Evolutionary conservation across 2,797 vertebrate genomes (phyloP).

Genomic region (Allochrocebus solatus): DNA sequence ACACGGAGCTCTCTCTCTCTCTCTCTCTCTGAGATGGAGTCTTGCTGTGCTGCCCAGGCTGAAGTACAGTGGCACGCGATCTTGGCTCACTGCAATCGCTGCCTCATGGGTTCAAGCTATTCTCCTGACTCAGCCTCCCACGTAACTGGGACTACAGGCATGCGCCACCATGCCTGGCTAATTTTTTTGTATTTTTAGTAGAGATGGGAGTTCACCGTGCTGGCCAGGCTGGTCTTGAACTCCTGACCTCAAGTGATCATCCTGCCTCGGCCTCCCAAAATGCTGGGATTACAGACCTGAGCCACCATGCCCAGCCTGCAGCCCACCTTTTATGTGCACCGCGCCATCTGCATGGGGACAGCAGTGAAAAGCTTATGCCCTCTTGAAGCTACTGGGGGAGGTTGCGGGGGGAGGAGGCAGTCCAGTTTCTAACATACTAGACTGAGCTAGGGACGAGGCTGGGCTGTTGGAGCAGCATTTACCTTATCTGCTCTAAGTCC

Average conservation of each 20-base stretch:
- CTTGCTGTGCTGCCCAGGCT: no score
- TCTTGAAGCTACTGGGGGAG: background rate
- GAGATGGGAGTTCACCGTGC: background rate
- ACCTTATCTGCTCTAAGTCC: constrained; percentile 36
- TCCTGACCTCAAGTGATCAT: background rate
- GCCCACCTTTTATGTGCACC: background rate
- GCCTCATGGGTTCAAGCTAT: no score
- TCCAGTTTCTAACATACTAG: background rate
- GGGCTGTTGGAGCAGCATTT: constrained; percentile 17
- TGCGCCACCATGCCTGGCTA: no score
- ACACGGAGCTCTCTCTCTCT: no score
- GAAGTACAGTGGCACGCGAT: no score
- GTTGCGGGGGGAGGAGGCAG: background rate
- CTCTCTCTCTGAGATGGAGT: no score
- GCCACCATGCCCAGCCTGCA: background rate
- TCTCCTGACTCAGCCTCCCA: no score
- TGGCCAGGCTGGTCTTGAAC: background rate
- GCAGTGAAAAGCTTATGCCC: background rate
- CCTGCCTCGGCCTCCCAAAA: background rate
- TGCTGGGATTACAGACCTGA: background rate
- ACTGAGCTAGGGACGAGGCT: background rate
- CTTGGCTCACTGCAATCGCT: no score
- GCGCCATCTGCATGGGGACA: background rate
- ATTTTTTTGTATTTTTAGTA: background rate
- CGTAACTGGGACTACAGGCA: no score